Base-by-base conservation (phyloP, 2,888 invertebrate species). In the Oscheius sp. region DNA sequence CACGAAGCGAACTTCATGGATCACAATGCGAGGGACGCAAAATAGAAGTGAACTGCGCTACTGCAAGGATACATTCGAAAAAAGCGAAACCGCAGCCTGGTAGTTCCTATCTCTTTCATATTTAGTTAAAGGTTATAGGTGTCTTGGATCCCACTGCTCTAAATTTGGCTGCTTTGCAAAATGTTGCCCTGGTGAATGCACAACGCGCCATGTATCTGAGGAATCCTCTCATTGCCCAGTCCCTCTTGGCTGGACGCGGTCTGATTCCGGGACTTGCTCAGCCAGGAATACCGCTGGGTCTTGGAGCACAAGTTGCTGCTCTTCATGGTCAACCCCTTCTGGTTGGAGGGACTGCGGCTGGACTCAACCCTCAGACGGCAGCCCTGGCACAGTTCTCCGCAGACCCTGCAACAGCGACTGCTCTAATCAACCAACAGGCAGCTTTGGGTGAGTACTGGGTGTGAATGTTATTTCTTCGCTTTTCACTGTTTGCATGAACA, bases 21-120 rank as follows among this genome's bases (percentile, higher is more conserved):
- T 96, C 96, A 93, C 96, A 97, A 94, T 96, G 98, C 94, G 99
- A 99, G 94, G 98, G 98, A 93, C 94, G 99, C 93, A 99, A 98
- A 94, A 97, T 99, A 94, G 99, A 84, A 75, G 83, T 98, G 91
- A 98, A 98, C 93, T 98, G 98, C 92, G 98, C 98, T 88, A 98
- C 98, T 89, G 98, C 98, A 89, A 93, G 98, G 92, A 96, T 98
- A 91, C 97, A 98, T 93, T 97, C 97, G 90, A 96, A 96, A 93
- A 98, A 98, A 92, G 94, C 95, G 9, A 86, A 86, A 65, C 70
- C 81, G 32, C 63, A 79, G 32, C 74, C 83, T 73, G 83, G 84
- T 81, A 50, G 37, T 74, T 63, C 29, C n/a, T 48, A 9, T 47
- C 37, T 47, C 9, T 2, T 29, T 47, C 47, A 65, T 48, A 29